Base-by-base conservation (phyloP, 2,888 invertebrate genomes). In the Heteromyza rotundicornis region DNA sequence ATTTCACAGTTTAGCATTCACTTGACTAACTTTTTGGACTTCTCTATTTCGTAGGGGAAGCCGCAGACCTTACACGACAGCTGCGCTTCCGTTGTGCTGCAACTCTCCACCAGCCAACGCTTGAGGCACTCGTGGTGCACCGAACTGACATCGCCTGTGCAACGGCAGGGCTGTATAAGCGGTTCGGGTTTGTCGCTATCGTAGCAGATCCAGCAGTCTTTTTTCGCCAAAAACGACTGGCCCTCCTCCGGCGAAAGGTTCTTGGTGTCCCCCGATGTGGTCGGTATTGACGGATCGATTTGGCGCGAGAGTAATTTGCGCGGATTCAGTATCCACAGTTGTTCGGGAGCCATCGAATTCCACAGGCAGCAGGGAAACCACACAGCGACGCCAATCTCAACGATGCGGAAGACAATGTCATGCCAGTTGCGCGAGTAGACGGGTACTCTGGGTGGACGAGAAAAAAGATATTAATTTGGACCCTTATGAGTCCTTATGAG, bases 301-400 rank as follows among this genome's bases (percentile, higher is more conserved):
- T 88, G 87, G 68, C 87, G 84, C 62, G 92, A 90, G 54, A 96
- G 86, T 76, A 96, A 86, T 78, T 92, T 91, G 72, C 93, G 89
- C 40, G 96, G 96, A 86, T 96, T 96, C 70, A 96, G 85, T 72
- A 96, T 91, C 96, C 96, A 96, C 66, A 96, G 85, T 82, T 94
- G 90, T 81, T 95, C 94, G 54, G 96, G 96, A 81, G 92, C 92
- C 89, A 95, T 94, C 70, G 94, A 95, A 85, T 96, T 96, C 96
- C 96, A 96, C 70, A 96, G 86, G 57, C 95, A 95, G 82, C 96
- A 96, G 32, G 96, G 95, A 84, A 96, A 96, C 96, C 96, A 96
- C 77, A 96, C 85, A 72, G 94, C 94, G 63, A 95, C 95, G 8
- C 95, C 96, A 73, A 96, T 92, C 87, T 96, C 96, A 53, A 92